phyloP scores from a whole-genome alignment of 2,888 invertebrate species.

The Eilema griseolum region DNA sequence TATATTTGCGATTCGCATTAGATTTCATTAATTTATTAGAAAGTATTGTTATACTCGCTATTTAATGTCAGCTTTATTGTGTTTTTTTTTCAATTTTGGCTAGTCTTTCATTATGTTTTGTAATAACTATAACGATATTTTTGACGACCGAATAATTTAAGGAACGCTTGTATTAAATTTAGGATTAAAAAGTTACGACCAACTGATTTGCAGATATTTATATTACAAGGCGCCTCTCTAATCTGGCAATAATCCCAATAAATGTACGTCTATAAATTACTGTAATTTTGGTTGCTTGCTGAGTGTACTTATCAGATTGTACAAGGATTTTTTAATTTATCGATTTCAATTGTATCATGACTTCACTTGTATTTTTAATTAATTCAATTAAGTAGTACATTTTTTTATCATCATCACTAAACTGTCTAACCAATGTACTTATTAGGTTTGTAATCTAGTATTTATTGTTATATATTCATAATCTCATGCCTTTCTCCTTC shows the following conservation, averaged over 20 bases:
- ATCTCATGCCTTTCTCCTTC: too few species aligned
- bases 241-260: slow-evolving; percentile 8
- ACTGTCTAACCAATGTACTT: neutral
- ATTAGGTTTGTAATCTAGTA: neutral
- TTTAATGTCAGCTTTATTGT: too few species aligned
- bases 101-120: too few species aligned
- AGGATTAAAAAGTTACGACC: slow-evolving; percentile 3
- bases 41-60: too few species aligned
- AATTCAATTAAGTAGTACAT: neutral
- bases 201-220: neutral
- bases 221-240: slow-evolving; percentile 9
- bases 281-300: neutral
- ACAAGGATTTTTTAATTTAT: slow-evolving; percentile 7
- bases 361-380: neutral
- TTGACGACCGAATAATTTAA: neutral
- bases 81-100: too few species aligned
- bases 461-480: neutral
- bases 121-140: neutral
- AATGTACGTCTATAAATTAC: slow-evolving; percentile 3
- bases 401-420: neutral
- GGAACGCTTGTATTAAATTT: neutral
- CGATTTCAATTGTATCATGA: neutral
- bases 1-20: too few species aligned
- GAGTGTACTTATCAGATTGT: slow-evolving; percentile 9
- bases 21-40: too few species aligned